phyloP scores from a whole-genome alignment of 2,888 invertebrate genomes.

The Thereva nobilitata region DNA sequence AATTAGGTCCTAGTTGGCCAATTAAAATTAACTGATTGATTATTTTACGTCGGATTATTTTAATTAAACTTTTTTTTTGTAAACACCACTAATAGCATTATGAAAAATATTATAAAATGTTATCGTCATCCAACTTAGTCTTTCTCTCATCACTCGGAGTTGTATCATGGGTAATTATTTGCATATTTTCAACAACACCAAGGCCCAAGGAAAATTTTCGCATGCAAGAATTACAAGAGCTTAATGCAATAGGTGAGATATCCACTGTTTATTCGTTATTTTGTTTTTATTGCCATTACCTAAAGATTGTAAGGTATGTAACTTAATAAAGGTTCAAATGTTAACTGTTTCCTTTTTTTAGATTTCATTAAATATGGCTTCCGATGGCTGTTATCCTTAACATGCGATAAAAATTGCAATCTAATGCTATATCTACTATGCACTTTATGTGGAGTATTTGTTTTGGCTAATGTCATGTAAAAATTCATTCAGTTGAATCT shows the following conservation, averaged over 20 bases:
- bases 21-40: not conserved
- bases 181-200: not conserved
- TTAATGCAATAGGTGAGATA: not conserved
- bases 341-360: not conserved
- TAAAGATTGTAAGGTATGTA: too few species aligned
- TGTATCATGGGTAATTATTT: slow-evolving; percentile 16
- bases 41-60: not conserved
- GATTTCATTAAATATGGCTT: not conserved
- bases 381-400: not conserved
- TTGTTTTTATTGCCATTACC: too few species aligned
- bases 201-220: not conserved
- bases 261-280: too few species aligned
- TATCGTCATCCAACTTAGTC: slow-evolving; percentile 9
- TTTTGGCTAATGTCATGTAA: slow-evolving; percentile 19
- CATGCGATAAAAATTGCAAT: not conserved
- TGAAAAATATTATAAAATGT: slow-evolving; percentile 3
- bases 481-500: too few species aligned
- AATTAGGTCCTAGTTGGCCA: too few species aligned
- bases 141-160: slow-evolving; percentile 9
- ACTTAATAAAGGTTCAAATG: too few species aligned
- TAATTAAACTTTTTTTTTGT: slow-evolving; percentile 1
- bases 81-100: not conserved
- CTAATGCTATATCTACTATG: slow-evolving; percentile 6
- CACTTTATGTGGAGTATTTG: slow-evolving; percentile 1
- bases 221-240: not conserved